Evolutionary conservation across 2,113 vertebrate genomes (phyloP).

Genomic region (Meles meles): DNA sequence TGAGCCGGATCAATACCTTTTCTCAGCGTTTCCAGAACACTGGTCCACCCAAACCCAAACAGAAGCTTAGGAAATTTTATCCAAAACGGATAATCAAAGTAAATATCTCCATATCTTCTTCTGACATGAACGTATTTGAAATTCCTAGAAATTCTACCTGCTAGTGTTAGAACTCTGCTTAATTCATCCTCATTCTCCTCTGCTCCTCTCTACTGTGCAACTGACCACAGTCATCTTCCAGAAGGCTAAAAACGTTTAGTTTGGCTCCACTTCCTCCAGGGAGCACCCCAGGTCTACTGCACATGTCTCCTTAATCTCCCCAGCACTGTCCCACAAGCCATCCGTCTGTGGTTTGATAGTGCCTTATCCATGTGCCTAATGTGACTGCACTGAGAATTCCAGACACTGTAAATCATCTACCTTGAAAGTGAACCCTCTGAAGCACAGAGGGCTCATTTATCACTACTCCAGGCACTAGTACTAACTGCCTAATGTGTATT

Average conservation of each 20-base stretch:
- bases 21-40: not conserved
- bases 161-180: not conserved
- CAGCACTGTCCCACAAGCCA: not conserved
- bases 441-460: not conserved
- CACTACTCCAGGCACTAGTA: not conserved
- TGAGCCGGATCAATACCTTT: not conserved
- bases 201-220: not conserved
- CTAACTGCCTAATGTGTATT: not conserved
- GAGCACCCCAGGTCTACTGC: not conserved
- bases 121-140: not conserved
- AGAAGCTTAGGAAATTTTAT: not conserved
- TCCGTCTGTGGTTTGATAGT: fast-evolving
- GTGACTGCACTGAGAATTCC: not conserved
- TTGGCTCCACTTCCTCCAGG: not conserved
- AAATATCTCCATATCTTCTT: not conserved
- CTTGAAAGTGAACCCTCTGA: not conserved
- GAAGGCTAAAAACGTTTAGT: not conserved
- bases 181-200: not conserved
- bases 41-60: not conserved
- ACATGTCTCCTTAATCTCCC: fast-evolving
- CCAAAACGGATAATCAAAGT: not conserved
- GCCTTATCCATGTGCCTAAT: not conserved
- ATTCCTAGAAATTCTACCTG: not conserved
- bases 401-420: not conserved
- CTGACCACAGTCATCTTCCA: not conserved